Evolutionary conservation across 2,113 vertebrate species (phyloP).

Genomic region (Aldabrachelys gigantea): DNA sequence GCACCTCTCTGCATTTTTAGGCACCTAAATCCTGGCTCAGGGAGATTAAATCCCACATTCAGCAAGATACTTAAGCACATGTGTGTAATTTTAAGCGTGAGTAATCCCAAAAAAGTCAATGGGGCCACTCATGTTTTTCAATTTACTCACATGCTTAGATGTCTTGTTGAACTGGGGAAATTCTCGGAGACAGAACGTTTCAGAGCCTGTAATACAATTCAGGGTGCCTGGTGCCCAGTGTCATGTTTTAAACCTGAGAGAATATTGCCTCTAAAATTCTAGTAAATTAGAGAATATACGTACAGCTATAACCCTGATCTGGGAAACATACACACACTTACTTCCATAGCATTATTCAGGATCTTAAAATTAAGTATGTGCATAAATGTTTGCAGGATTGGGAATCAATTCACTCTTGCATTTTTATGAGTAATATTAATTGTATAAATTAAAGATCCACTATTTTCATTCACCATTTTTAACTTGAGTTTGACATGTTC

Average conservation of each 20-base stretch:
- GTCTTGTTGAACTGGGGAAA: background rate
- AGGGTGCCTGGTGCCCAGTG: background rate
- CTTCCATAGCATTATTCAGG: background rate
- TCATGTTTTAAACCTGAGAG: background rate
- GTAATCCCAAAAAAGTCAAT: background rate
- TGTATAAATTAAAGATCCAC: background rate
- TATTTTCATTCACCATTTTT: background rate
- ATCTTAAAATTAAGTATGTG: background rate
- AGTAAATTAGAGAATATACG: background rate
- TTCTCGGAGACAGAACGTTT: constrained; percentile 20
- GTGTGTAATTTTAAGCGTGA: background rate
- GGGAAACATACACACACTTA: background rate
- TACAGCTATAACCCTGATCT: background rate
- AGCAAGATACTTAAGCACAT: background rate
- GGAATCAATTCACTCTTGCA: background rate
- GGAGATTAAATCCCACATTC: background rate
- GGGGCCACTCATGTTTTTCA: background rate
- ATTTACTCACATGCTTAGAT: background rate
- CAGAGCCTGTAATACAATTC: background rate
- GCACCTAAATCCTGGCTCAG: background rate
- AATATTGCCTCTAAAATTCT: background rate
- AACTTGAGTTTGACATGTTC: background rate
- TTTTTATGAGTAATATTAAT: background rate
- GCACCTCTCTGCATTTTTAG: no score
- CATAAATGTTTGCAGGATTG: background rate